Evolutionary conservation across 2,888 invertebrate species (phyloP), one percentile per base, ranked within the genome.

Genomic region (Piscicola geometra): DNA sequence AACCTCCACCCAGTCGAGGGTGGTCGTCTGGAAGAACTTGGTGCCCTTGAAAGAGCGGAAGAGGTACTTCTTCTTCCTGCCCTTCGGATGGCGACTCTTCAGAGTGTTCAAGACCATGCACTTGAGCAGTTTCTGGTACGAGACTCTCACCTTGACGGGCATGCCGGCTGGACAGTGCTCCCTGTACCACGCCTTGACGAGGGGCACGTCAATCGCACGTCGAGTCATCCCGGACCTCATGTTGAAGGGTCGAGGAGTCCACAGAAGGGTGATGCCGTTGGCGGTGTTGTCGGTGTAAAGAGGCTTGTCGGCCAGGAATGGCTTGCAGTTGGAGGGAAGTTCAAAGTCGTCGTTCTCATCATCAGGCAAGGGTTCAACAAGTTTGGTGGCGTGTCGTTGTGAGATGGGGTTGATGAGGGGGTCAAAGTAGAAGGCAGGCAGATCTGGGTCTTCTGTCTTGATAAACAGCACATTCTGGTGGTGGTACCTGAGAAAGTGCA

Each of bases 21-120:
- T 96, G 0, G 99, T 99, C 0, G 95, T 95, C 90, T 99, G 98
- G 89, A 99, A 99, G 88, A 99, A 99, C 86, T 99, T 99, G 0
- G 99, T 99, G 0, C 97, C 93, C 86, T 99, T 99, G 87, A 99
- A 99, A 0, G 99, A 99, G 41, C 98, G 90, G 90, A 99, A 99
- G 68, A 99, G 87, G 83, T 97, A 97, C 89, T 98, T 90, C 84
- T 98, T 97, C 87, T 99, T 99, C 86, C 99, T 99, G 15, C 99
- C 93, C 85, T 99, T 99, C 0, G 99, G 99, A 67, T 94, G 92
- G 78, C 96, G 89, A 85, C 99, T 98, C 85, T 99, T 98, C 75
- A 99, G 87, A 0, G 98, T 94, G 86, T 99, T 99, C 60, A 99
- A 88, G 0, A 99, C 99, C 84, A 93, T 99, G 85, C 98, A 99